These are phyloP conservation scores for Himalopsyche kuldschensis DNA, from an alignment of 2,888 invertebrate genomes.

Conservation along the genomic window DNA sequence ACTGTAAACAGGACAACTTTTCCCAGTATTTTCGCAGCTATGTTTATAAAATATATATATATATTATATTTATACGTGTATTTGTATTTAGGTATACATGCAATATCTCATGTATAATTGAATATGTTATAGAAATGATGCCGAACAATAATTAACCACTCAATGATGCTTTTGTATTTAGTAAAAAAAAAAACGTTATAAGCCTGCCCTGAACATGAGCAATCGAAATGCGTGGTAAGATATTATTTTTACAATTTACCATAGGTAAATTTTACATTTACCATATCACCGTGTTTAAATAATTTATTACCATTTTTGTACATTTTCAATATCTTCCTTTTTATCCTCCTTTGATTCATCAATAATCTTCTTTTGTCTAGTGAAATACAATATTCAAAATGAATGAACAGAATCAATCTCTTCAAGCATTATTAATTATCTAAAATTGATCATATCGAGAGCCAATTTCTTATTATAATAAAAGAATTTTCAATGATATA, in stretches of 20 bases:
- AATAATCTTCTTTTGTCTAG: neutral
- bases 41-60: conserved; percentile 15
- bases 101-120: conserved; percentile 3
- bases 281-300: conserved; percentile 8
- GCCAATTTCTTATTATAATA: too few species aligned
- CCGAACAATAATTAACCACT: conserved; percentile 31
- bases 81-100: conserved; percentile 9
- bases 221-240: conserved; percentile 29
- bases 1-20: conserved; percentile 4
- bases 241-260: conserved; percentile 27
- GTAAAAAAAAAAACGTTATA: conserved; percentile 25
- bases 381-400: neutral
- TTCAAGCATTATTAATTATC: too few species aligned
- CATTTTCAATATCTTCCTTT: conserved; percentile 13
- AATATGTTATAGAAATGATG: conserved; percentile 8
- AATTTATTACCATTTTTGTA: conserved; percentile 13
- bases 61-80: conserved; percentile 22
- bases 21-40: conserved; percentile 35
- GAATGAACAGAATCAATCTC: too few species aligned
- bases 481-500: too few species aligned
- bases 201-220: conserved; percentile 16
- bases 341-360: neutral
- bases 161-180: conserved; percentile 34
- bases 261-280: conserved; percentile 16
- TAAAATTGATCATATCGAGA: too few species aligned